Conservation (phyloP, 2,888 invertebrate genomes). For the Caenorhabditis uteleia region DNA sequence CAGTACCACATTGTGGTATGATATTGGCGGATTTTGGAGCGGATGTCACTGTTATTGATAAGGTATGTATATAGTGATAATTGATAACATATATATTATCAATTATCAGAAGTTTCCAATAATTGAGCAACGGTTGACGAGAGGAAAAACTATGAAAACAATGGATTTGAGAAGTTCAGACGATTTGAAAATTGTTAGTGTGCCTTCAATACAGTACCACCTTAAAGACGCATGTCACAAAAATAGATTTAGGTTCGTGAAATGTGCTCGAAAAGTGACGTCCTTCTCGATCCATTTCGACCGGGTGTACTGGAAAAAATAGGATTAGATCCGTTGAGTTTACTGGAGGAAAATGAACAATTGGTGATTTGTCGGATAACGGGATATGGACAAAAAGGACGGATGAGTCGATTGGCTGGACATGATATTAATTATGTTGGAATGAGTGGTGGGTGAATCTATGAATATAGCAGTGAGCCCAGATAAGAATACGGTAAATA, state of each 20-base stretch:
- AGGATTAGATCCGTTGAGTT: constrained; percentile 81
- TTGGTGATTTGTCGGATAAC: constrained; percentile 90
- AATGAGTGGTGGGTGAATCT: constrained; percentile 78
- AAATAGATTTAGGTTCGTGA: constrained; percentile 78
- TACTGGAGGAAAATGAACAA: constrained; percentile 73
- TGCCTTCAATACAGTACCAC: constrained; percentile 2
- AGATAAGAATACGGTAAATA: no score
- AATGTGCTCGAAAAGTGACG: constrained; percentile 81
- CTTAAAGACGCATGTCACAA: no score
- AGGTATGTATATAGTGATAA: constrained; percentile 75
- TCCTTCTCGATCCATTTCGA: constrained; percentile 90
- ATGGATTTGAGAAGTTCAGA: constrained; percentile 35
- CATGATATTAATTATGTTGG: constrained; percentile 96
- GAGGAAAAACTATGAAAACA: constrained; percentile 40
- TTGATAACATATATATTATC: not conserved
- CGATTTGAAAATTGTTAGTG: constrained; percentile 29
- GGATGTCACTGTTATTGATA: constrained; percentile 82
- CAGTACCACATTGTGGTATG: constrained; percentile 94
- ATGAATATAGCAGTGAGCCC: no score
- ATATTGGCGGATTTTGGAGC: constrained; percentile 94
- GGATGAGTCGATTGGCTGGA: constrained; percentile 81
- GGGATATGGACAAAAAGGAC: constrained; percentile 88
- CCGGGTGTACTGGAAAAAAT: constrained; percentile 89
- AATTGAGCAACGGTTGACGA: constrained; percentile 38
- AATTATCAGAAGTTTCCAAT: constrained; percentile 20